phyloP scores from a whole-genome alignment of 2,888 invertebrate genomes.

The Ectemnius lituratus region DNA sequence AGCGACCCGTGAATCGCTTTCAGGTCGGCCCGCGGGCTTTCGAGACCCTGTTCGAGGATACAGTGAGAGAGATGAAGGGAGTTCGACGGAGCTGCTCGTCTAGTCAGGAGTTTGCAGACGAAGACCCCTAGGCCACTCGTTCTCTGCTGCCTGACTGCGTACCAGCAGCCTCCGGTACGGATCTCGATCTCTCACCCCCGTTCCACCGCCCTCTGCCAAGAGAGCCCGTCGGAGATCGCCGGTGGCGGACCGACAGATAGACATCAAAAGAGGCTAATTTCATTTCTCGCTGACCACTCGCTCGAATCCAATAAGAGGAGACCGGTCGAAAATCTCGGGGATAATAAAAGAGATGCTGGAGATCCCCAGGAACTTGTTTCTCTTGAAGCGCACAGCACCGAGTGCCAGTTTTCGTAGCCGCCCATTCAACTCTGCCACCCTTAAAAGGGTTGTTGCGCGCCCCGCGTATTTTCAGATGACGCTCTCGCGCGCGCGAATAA shows the following conservation, averaged over 20 bases:
- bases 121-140: slow-evolving; percentile 52
- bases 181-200: slow-evolving; percentile 6
- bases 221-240: slow-evolving; percentile 35
- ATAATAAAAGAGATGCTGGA: slow-evolving; percentile 15
- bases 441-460: not conserved
- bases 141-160: not conserved
- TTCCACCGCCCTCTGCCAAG: slow-evolving; percentile 24
- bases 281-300: slow-evolving; percentile 60
- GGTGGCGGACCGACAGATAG: slow-evolving; percentile 22
- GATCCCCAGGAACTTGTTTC: not conserved
- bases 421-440: not conserved
- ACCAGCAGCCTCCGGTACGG: no score
- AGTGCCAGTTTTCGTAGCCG: slow-evolving; percentile 8
- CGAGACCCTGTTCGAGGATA: slow-evolving; percentile 29
- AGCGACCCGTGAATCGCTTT: slow-evolving; percentile 42
- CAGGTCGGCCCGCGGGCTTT: slow-evolving; percentile 46
- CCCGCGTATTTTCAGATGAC: no score
- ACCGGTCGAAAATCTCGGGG: not conserved
- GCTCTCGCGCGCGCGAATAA: slow-evolving; percentile 1
- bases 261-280: slow-evolving; percentile 71
- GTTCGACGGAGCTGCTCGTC: slow-evolving; percentile 30
- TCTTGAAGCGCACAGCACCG: slow-evolving; percentile 16
- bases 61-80: not conserved
- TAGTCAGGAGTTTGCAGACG: slow-evolving; percentile 53
- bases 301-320: slow-evolving; percentile 59